Evolutionary conservation across 2,888 invertebrate genomes (phyloP).

Genomic region (Mantis religiosa): DNA sequence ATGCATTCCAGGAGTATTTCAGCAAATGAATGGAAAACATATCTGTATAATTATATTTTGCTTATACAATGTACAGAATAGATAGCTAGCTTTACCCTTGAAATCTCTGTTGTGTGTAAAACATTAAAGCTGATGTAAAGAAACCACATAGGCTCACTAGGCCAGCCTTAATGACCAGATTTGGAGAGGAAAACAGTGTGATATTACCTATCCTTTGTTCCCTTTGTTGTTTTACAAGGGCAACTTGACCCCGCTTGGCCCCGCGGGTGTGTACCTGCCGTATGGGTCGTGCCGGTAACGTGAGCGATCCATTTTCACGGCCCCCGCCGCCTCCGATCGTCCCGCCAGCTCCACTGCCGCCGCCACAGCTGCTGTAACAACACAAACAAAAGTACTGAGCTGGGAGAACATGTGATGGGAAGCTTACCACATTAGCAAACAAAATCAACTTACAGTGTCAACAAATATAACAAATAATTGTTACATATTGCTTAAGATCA

Average conservation of each 20-base stretch:
- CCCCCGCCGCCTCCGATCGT: slow-evolving; percentile 22
- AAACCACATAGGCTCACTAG: not conserved
- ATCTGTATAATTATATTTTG: too few species aligned
- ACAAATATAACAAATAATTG: too few species aligned
- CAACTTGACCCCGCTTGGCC: slow-evolving; percentile 25
- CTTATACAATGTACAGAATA: too few species aligned
- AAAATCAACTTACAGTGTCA: too few species aligned
- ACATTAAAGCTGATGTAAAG: too few species aligned
- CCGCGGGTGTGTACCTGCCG: slow-evolving; percentile 23
- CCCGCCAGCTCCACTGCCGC: not conserved
- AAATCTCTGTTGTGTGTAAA: too few species aligned
- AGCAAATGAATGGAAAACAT: too few species aligned
- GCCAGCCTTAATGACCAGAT: not conserved
- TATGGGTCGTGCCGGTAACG: slow-evolving; percentile 32
- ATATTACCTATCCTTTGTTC: not conserved
- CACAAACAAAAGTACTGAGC: not conserved
- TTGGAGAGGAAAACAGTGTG: not conserved
- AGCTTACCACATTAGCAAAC: too few species aligned
- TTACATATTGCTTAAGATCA: too few species aligned
- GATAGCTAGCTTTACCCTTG: too few species aligned
- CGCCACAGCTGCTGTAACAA: not conserved
- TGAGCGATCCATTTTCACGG: slow-evolving; percentile 29
- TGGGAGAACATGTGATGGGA: not conserved
- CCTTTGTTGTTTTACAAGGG: slow-evolving; percentile 25
- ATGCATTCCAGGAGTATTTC: too few species aligned